Base-by-base conservation (phyloP, 1,140 invertebrate genomes). In the Ceratina japonica region DNA sequence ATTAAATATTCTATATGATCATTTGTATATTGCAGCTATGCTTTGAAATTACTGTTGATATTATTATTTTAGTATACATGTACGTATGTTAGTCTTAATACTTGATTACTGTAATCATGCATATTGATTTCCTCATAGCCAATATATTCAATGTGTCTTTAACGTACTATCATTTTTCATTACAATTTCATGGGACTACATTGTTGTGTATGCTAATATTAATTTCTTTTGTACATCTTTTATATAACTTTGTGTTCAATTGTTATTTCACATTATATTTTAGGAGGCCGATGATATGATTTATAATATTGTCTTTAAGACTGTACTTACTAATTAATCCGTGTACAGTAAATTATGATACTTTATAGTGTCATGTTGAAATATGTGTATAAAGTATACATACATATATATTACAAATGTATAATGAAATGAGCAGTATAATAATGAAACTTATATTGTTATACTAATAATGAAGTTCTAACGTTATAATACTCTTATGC, bases 361-460 rank as follows among this genome's bases (percentile, higher is more conserved):
- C 13, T 37, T 18, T 49, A 66, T 63, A 76, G 61, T 44, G 10
- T 62, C 58, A n/a, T 2, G n/a, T 73, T 64, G 22, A 73, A 51
- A 59, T 65, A 59, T 79, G 70, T 79, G 65, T 65, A 79, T 79
- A 64, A 51, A 52, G 31, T 58, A 77, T 54, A 72, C 64, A 65
- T n/a, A 81, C 31, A 44, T 44, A 44, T 44, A 31, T 51, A 0
- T 56, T 22, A 64, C 49, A 2, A 65, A 37, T 68, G 18, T 59
- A 80, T 49, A 79, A 78, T 74, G 37, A 54, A 10, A n/a, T 12
- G 18, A 72, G 44, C 20, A 69, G 4, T 76, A 15, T 68, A 59
- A 68, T 56, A 66, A 31, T 61, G 31, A 22, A 66, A 76, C 5
- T 54, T 71, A 44, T 71, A 44, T 44, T 44, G 44, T 71, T 71